Evolutionary conservation across 2,797 vertebrate species (phyloP).

Genomic region (Pyrocephalus nanus): DNA sequence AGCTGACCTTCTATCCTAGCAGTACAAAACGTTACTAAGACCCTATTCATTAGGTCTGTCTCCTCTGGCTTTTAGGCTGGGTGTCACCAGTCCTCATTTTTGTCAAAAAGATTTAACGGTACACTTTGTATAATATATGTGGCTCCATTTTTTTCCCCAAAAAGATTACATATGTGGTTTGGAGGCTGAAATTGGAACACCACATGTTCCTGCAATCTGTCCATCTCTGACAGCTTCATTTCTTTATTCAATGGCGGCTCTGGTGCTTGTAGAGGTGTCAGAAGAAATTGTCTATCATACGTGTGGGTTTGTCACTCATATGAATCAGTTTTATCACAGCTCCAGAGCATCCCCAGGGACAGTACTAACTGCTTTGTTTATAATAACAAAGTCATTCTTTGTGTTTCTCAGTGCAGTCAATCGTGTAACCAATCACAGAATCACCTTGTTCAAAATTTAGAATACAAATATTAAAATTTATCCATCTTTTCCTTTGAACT

Average conservation of each 20-base stretch:
- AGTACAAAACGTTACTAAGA: not conserved
- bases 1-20: not conserved
- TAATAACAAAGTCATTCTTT: conserved; percentile 24
- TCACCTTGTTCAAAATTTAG: conserved; percentile 25
- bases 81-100: not conserved
- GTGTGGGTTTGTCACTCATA: conserved; percentile 6
- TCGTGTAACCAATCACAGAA: conserved; percentile 6
- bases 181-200: conserved; percentile 20
- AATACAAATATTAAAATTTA: not conserved
- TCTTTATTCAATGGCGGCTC: conserved; percentile 32
- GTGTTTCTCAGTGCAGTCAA: conserved; percentile 17
- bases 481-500: conserved; percentile 10
- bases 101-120: not conserved
- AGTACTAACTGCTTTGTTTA: conserved; percentile 9
- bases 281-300: conserved; percentile 34
- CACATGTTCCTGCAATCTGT: conserved; percentile 20
- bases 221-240: not conserved
- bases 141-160: not conserved
- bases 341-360: conserved; percentile 23
- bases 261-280: conserved; percentile 38
- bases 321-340: conserved; percentile 31
- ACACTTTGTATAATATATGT: not conserved
- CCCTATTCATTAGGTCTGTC: not conserved
- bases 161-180: not conserved
- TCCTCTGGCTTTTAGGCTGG: not conserved